phyloP scores from a whole-genome alignment of 2,113 vertebrate genomes.

The Ahaetulla prasina region DNA sequence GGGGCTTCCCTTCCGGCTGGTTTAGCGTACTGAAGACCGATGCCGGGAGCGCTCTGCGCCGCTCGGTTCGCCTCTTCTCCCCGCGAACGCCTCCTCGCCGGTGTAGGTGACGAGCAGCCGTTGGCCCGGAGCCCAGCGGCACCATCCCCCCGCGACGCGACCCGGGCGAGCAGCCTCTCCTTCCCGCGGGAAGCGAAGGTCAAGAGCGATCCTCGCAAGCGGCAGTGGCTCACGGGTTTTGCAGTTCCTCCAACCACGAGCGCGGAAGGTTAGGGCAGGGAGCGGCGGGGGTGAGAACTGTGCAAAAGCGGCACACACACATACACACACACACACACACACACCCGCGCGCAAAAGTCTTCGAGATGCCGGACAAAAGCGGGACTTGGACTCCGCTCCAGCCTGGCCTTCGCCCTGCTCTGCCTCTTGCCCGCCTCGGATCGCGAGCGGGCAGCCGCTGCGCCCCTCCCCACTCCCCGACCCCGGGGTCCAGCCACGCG shows the following conservation, averaged over 20 bases:
- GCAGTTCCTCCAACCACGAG: background rate
- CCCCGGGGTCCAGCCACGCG: background rate
- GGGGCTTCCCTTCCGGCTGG: background rate
- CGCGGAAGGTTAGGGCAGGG: no score
- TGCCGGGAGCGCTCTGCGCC: background rate
- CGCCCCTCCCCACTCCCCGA: background rate
- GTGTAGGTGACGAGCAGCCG: background rate
- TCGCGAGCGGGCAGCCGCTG: background rate
- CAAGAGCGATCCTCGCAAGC: background rate
- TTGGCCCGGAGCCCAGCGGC: background rate
- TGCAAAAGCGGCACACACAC: background rate
- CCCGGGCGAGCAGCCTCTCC: background rate
- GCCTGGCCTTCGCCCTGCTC: background rate
- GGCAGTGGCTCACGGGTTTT: background rate
- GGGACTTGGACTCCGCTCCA: background rate
- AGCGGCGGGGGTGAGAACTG: background rate
- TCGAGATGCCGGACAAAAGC: background rate
- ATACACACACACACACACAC: background rate
- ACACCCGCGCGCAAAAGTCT: background rate
- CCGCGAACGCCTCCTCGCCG: background rate
- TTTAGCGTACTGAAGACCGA: background rate
- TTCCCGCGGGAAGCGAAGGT: background rate
- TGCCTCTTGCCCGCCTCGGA: background rate
- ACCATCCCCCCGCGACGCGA: background rate
- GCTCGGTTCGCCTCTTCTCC: background rate